Evolutionary conservation across 2,888 invertebrate species (phyloP).

Genomic region (Ornithoptera priamus): DNA sequence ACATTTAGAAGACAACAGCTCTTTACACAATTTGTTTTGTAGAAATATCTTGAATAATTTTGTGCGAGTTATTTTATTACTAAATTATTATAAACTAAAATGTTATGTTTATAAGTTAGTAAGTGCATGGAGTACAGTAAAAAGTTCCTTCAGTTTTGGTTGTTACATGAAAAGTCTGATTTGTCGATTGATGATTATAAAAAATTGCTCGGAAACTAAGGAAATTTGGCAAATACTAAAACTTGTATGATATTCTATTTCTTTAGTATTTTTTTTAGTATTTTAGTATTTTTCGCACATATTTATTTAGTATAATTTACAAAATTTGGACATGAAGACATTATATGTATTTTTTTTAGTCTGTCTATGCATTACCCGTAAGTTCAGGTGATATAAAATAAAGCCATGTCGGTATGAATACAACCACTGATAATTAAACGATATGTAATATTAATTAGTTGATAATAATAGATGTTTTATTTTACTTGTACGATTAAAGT

Average conservation of each 20-base stretch:
- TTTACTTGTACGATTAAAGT: neutral
- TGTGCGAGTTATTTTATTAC: neutral
- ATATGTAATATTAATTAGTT: conserved; percentile 4
- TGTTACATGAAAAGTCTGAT: no score
- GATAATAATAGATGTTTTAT: neutral
- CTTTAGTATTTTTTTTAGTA: no score
- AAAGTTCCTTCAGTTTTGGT: neutral
- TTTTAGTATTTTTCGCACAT: no score
- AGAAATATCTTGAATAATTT: neutral
- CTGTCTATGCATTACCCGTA: neutral
- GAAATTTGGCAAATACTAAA: no score
- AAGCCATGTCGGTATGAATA: neutral
- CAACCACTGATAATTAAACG: neutral
- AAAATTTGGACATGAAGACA: neutral
- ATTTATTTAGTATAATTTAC: neutral
- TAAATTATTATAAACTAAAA: neutral
- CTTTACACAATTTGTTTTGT: neutral
- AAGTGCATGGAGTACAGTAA: neutral
- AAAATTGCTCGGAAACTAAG: no score
- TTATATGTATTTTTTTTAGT: neutral
- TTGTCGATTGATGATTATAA: no score
- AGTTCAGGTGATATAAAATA: neutral
- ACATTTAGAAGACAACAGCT: neutral
- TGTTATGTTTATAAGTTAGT: neutral
- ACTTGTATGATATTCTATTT: no score